Evolutionary conservation across 2,797 vertebrate species (phyloP).

Genomic region (Scleropages formosus): DNA sequence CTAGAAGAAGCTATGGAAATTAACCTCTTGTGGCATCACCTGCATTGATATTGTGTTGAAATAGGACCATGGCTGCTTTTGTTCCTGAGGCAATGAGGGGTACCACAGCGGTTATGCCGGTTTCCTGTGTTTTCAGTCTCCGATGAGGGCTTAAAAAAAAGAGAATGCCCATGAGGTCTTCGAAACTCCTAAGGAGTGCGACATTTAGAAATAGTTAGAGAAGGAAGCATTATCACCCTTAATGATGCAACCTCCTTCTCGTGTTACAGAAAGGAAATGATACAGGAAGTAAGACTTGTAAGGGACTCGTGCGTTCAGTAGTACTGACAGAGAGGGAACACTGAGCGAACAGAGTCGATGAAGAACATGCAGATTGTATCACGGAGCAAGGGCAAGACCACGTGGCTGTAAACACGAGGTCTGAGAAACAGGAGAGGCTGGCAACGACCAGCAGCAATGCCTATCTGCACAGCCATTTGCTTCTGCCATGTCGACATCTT

Average conservation of each 20-base stretch:
- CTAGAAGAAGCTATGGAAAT: too few species aligned
- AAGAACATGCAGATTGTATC: neutral
- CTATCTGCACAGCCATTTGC: conserved; percentile 33
- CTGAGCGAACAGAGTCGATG: neutral
- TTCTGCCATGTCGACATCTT: conserved; percentile 66
- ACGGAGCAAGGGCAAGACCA: neutral
- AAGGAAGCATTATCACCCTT: neutral
- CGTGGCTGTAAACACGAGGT: neutral
- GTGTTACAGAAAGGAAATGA: conserved; percentile 62
- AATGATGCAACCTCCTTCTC: conserved; percentile 37
- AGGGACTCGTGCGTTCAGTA: conserved; percentile 12
- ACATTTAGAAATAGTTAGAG: too few species aligned
- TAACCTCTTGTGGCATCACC: neutral
- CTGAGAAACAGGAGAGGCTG: conserved; percentile 33
- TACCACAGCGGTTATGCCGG: neutral
- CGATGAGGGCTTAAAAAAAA: neutral
- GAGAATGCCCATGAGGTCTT: neutral
- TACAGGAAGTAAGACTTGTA: conserved; percentile 57
- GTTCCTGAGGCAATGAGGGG: neutral
- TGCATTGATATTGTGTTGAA: neutral
- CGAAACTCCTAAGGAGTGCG: neutral
- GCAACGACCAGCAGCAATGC: conserved; percentile 22
- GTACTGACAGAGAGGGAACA: neutral
- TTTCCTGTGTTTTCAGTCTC: neutral
- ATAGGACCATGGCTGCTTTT: neutral